Evolutionary conservation across 2,113 vertebrate genomes (phyloP).

Genomic region (Cisticola juncidis): DNA sequence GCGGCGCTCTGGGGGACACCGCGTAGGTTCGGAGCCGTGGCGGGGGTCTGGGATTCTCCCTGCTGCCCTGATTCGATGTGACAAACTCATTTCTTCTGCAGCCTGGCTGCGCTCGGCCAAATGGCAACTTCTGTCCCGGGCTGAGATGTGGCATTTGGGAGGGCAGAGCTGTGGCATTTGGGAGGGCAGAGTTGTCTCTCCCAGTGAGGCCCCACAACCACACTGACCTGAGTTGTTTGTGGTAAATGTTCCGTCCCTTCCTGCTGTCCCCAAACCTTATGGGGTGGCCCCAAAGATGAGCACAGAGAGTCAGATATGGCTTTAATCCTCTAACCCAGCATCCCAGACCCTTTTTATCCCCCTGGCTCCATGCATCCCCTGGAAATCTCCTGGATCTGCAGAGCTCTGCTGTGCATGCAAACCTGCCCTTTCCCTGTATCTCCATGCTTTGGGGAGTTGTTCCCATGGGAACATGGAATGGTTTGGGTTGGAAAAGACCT

Average conservation of each 20-base stretch:
- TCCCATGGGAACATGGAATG: not conserved
- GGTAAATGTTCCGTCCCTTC: not conserved
- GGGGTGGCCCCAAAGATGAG: not conserved
- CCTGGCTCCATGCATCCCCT: not conserved
- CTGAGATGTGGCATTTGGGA: not conserved
- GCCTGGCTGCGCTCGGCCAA: not conserved
- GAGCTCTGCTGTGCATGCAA: rapidly evolving
- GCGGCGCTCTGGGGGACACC: not conserved
- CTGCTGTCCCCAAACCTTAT: not conserved
- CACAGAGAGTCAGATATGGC: not conserved
- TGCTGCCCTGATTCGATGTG: not conserved
- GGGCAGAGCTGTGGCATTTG: not conserved
- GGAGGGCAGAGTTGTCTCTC: not conserved
- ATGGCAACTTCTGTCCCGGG: not conserved
- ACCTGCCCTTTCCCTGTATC: rapidly evolving
- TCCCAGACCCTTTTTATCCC: not conserved
- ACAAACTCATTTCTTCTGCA: not conserved
- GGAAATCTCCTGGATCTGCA: not conserved
- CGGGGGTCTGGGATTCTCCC: not conserved
- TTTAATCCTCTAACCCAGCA: not conserved
- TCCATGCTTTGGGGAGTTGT: not conserved
- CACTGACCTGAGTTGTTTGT: rapidly evolving
- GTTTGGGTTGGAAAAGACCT: not conserved
- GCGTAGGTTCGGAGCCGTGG: not conserved
- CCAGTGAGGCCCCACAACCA: not conserved